Evolutionary conservation across 2,113 vertebrate species (phyloP), one percentile per base, ranked within the genome.

Genomic region (Podocnemis expansa): DNA sequence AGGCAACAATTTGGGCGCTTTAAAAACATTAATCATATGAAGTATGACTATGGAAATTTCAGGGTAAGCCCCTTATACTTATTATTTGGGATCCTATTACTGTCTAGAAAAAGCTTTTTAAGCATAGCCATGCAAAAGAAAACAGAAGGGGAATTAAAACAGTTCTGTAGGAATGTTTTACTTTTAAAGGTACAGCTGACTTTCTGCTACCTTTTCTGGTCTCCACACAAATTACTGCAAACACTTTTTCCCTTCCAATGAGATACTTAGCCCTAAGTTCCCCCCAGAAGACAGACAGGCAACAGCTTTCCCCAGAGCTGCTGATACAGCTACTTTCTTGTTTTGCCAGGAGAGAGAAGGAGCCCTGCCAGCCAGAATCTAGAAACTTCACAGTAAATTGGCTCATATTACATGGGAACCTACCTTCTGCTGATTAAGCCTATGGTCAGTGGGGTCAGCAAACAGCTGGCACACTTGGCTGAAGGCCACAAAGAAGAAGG

Each of bases 1-100:
- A 94, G 93, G 91, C 90, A 96, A 97, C 96, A 97, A 96, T 97
- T 97, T 93, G 95, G 88, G 84, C 82, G 95, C 91, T 97, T 96
- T 89, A 91, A 94, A 95, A 17, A 0, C 93, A 96, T 95, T 97
- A 97, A 96, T 97, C 87, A 82, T 88, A 94, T 96, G 84, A 96
- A 96, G 93, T 86, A 91, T 91, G 96, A 94, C 89, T 94, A 95
- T 96, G 63, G 96, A 91, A 92, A 97, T 95, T 92, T 93, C 94
- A 90, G 95, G 90, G 91, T 94, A 94, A 0, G 90, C 96, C 96
- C 95, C 88, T 94, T 96, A 94, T 90, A 94, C 90, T 94, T 93
- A 90, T 89, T 93, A 88, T 94, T 93, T 52, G 94, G 93, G 88
- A 91, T 94, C 85, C 82, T 95, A 96, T 82, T 86, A 78, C 90